phyloP scores from a whole-genome alignment of 2,113 vertebrate species.

The Antechinus stuartii region DNA sequence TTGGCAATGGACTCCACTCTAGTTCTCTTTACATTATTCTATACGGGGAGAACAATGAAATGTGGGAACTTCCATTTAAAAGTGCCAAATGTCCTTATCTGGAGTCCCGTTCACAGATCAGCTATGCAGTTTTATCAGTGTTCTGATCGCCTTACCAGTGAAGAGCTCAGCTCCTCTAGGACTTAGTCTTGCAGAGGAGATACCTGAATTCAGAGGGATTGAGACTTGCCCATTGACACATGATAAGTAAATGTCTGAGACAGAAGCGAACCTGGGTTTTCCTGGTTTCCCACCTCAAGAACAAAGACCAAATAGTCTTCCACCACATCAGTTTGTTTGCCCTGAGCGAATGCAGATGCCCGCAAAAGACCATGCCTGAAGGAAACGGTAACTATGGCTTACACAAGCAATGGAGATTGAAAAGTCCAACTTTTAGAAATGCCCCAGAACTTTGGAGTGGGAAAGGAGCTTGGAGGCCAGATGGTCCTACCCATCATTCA shows the following conservation, averaged over 20 bases:
- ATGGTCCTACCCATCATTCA: background rate
- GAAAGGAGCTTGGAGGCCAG: background rate
- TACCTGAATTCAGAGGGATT: background rate
- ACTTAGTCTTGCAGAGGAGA: background rate
- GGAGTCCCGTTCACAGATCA: background rate
- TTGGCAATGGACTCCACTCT: background rate
- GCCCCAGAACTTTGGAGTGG: background rate
- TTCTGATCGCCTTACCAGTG: background rate
- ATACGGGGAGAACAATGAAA: background rate
- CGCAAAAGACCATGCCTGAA: background rate
- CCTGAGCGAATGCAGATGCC: background rate
- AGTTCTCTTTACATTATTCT: background rate
- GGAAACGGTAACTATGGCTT: fast-evolving
- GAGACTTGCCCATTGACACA: background rate
- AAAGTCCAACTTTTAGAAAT: fast-evolving
- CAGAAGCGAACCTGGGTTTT: background rate
- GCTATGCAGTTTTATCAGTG: background rate
- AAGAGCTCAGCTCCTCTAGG: background rate
- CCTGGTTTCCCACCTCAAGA: background rate
- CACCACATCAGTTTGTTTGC: background rate
- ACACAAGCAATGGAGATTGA: too few species aligned
- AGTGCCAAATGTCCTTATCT: background rate
- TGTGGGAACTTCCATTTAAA: background rate
- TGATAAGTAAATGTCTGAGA: background rate
- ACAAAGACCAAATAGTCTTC: background rate